Evolutionary conservation across 1,140 invertebrate genomes (phyloP).

Genomic region (Lasioglossum albipes): DNA sequence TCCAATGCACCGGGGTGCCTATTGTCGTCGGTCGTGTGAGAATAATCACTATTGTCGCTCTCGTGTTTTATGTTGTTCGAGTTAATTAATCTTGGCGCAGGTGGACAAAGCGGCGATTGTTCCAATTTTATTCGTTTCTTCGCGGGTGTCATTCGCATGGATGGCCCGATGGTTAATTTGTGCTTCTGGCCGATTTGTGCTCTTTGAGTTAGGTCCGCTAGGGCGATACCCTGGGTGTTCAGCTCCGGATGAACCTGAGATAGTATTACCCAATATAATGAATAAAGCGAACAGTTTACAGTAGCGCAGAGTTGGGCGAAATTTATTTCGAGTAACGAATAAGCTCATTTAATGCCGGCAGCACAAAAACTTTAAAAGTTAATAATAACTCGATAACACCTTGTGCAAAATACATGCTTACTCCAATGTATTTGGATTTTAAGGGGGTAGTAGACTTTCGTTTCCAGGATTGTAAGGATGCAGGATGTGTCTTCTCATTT

Average conservation of each 20-base stretch:
- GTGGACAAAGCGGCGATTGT: conserved; percentile 55
- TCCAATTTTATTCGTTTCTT: conserved; percentile 78
- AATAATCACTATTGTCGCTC: conserved; percentile 73
- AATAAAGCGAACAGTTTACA: conserved; percentile 34
- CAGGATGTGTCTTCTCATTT: too few relatives aligned
- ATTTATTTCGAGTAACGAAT: too few relatives aligned
- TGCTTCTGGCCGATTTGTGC: conserved; percentile 79
- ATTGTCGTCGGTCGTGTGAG: conserved; percentile 71
- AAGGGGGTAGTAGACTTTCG: too few relatives aligned
- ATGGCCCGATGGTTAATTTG: conserved; percentile 67
- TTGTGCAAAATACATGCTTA: too few relatives aligned
- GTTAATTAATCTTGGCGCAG: conserved; percentile 58
- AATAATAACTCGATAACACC: too few relatives aligned
- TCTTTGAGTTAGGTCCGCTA: conserved; percentile 82
- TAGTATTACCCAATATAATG: conserved; percentile 59
- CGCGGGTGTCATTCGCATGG: conserved; percentile 65
- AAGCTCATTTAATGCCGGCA: too few relatives aligned
- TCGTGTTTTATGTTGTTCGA: conserved; percentile 71
- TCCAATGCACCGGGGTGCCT: conserved; percentile 64
- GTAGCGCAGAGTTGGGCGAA: too few relatives aligned
- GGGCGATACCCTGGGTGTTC: conserved; percentile 81
- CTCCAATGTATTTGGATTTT: too few relatives aligned
- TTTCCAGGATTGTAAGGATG: too few relatives aligned
- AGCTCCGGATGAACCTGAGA: conserved; percentile 81
- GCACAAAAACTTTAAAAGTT: too few relatives aligned